These are phyloP conservation scores for Mustelus asterias DNA, from an alignment of 2,113 vertebrate genomes.

Conservation along the genomic window DNA sequence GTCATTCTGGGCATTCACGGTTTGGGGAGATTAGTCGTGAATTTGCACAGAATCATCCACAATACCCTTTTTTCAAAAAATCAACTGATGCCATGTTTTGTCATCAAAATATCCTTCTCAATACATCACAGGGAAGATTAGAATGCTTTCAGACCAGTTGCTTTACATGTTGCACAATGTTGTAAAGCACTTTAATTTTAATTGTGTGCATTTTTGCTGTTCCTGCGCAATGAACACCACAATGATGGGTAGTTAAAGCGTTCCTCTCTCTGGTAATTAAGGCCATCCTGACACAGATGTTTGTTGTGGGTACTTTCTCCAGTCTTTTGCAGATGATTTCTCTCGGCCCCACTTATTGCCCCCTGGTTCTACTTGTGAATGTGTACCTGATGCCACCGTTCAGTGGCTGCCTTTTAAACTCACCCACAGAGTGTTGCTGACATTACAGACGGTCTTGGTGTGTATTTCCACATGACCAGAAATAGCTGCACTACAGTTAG, in stretches of 20 bases:
- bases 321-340: background rate
- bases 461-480: background rate
- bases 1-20: background rate
- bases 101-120: background rate
- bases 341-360: background rate
- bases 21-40: background rate
- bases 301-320: background rate
- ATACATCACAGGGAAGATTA: background rate
- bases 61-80: background rate
- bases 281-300: background rate
- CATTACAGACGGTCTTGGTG: background rate
- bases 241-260: background rate
- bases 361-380: background rate
- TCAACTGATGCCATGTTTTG: too few relatives aligned
- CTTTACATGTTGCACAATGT: background rate
- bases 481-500: constrained; percentile 6
- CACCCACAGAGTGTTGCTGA: background rate
- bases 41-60: background rate
- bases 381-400: background rate
- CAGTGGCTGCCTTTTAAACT: background rate
- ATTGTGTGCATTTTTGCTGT: background rate
- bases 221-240: background rate
- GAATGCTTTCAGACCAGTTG: background rate
- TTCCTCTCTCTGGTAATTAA: background rate
- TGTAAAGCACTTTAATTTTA: background rate